Evolutionary conservation across 2,113 vertebrate species (phyloP).

Genomic region (zebrafish (Danio rerio)): GRCz12tu NC_133190.1:32361501-32362000

Average conservation of each 20-base stretch:
- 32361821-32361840: conserved; percentile 49
- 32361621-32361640: neutral
- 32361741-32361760: conserved; percentile 37
- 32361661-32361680: conserved; percentile 4
- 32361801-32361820: conserved; percentile 50
- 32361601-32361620: neutral
- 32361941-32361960: conserved; percentile 21
- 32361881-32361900: conserved; percentile 53
- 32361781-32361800: conserved; percentile 22
- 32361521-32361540: too few species aligned
- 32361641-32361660: neutral
- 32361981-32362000: conserved; percentile 55
- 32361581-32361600: neutral
- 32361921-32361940: conserved; percentile 58
- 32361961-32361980: conserved; percentile 58
- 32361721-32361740: neutral
- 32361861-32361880: conserved; percentile 45
- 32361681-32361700: neutral
- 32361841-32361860: conserved; percentile 48
- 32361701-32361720: conserved; percentile 24
- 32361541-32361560: too few species aligned
- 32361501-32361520: too few species aligned
- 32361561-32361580: neutral
- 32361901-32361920: conserved; percentile 48
- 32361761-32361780: conserved; percentile 39